These are phyloP conservation scores for Hedya salicella DNA, from an alignment of 2,888 invertebrate species.

Conservation along the genomic window DNA sequence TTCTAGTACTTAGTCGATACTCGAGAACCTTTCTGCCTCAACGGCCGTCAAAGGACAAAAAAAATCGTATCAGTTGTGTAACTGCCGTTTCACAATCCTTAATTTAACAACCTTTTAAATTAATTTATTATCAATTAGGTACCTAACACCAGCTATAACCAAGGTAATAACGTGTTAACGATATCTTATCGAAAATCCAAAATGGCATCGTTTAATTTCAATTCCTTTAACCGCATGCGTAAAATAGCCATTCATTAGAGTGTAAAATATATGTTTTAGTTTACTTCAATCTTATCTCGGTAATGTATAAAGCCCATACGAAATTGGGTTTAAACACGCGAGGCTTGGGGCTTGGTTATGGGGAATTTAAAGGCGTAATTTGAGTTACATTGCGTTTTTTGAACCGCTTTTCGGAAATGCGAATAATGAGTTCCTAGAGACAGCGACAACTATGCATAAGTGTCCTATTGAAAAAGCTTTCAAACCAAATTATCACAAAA, in stretches of 20 bases:
- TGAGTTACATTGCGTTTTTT: not conserved
- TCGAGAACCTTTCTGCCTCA: too few species aligned
- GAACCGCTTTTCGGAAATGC: not conserved
- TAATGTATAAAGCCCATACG: conserved; percentile 46
- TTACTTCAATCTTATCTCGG: conserved; percentile 53
- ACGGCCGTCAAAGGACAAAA: too few species aligned
- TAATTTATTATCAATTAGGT: not conserved
- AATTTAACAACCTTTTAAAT: too few species aligned
- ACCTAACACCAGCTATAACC: not conserved
- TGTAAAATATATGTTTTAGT: conserved; percentile 51
- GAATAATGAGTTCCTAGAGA: too few species aligned
- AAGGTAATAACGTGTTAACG: conserved; percentile 9
- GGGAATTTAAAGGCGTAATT: not conserved
- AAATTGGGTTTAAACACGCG: conserved; percentile 51
- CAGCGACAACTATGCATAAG: too few species aligned
- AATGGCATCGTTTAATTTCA: conserved; percentile 25
- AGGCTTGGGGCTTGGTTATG: conserved; percentile 38
- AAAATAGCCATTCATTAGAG: conserved; percentile 46
- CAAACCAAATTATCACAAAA: too few species aligned
- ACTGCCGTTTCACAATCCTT: too few species aligned
- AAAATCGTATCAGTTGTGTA: too few species aligned
- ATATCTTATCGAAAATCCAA: conserved; percentile 12
- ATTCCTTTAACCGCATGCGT: conserved; percentile 7
- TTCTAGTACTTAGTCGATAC: too few species aligned
- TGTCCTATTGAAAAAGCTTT: too few species aligned